Evolutionary conservation across 37 sponge, comb jelly and placozoan genomes (phyloP), one percentile per base, ranked within the genome.

Genomic region (Mnemiopsis leidyi): DNA sequence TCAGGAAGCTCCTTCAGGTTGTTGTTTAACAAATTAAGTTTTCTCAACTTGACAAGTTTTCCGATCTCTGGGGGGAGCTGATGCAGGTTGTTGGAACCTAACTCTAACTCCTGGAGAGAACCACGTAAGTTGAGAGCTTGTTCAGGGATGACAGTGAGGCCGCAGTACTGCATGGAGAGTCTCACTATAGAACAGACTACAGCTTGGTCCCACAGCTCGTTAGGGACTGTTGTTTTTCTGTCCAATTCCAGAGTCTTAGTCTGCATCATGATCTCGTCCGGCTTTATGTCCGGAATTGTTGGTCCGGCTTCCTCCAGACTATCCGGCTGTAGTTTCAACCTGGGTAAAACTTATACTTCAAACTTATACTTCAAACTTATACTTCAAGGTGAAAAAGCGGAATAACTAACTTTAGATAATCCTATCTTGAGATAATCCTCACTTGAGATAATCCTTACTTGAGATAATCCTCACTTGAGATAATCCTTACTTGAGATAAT

Each of bases 251-350:
- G 40, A 29, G 90, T 33, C 29, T n/a, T 85, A 0, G 90, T 85
- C 90, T 85, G 90, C 61, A 85, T n/a, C 90, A 85, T 85, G 26
- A 85, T 37, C 90, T 85, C 90, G 35, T 85, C 90, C 1, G 90
- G 90, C 25, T 28, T 13, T 0, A 85, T 85, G 90, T 85, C 90
- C 5, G 90, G 90, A 61, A 85, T 85, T 33, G 90, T 85, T 39
- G 90, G 90, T 39, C 90, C 90, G 2, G 26, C 13, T 37, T 39
- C 90, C 39, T 38, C 61, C 48, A 85, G 9, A 38, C 21, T 61
- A 16, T 38, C 40, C 0, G 90, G 90, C 26, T n/a, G 21, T 25
- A 85, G 16, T 29, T 85, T 85, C 61, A 85, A 39, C 30, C 90
- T 85, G 90, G 30, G 75, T 5, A 71, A 18, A 23, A 25, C n/a